These are phyloP conservation scores for Garra rufa DNA, from an alignment of 2,113 vertebrate species.

Conservation along the genomic window DNA sequence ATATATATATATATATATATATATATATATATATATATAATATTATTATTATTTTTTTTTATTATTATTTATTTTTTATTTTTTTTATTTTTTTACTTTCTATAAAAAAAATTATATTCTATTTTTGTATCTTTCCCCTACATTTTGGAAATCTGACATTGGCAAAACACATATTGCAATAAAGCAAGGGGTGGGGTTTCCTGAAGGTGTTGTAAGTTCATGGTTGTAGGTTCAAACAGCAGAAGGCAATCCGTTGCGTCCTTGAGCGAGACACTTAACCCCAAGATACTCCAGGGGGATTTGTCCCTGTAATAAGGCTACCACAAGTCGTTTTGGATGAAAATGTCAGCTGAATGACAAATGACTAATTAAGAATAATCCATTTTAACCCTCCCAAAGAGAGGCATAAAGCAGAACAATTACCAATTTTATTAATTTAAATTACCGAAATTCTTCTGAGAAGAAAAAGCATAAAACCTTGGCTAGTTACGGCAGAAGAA, in stretches of 20 bases:
- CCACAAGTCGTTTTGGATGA: not conserved
- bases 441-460: not conserved
- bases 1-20: too few species aligned
- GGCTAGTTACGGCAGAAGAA: slow-evolving; percentile 13
- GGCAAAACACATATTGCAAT: not conserved
- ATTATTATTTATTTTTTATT: too few species aligned
- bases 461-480: not conserved
- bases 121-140: too few species aligned
- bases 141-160: not conserved
- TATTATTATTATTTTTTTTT: too few species aligned
- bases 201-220: slow-evolving; percentile 10
- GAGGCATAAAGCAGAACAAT: not conserved
- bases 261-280: slow-evolving; percentile 12
- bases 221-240: not conserved
- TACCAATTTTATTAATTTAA: not conserved
- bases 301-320: slow-evolving; percentile 7
- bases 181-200: not conserved
- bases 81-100: too few species aligned
- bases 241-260: slow-evolving; percentile 1
- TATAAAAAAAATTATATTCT: too few species aligned
- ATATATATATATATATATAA: too few species aligned
- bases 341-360: slow-evolving; percentile 16
- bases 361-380: slow-evolving; percentile 3
- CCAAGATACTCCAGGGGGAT: slow-evolving; percentile 3
- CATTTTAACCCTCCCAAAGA: slow-evolving; percentile 18